These are phyloP conservation scores for Lampris megalopsis DNA, from an alignment of 2,113 vertebrate genomes.

Conservation along the genomic window DNA sequence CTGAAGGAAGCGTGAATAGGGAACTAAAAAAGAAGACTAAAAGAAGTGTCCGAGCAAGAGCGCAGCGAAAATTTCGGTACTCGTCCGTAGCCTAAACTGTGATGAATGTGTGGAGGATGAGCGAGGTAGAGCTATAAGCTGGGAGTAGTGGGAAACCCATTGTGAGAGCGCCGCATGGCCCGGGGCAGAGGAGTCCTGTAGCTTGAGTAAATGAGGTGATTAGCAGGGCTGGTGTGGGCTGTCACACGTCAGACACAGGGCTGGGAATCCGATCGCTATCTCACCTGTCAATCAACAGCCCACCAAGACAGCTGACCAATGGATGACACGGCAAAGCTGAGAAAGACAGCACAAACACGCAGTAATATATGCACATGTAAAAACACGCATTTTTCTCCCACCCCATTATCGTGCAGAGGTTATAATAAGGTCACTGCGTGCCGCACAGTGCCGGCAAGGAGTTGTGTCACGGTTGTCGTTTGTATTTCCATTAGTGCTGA, in stretches of 20 bases:
- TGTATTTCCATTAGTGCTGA: too few relatives aligned
- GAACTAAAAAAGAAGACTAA: conserved; percentile 40
- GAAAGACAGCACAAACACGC: conserved; percentile 15
- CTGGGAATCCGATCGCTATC: conserved; percentile 67
- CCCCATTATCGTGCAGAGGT: background rate
- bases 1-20: background rate
- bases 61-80: background rate
- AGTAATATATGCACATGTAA: conserved; percentile 5
- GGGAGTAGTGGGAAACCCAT: background rate
- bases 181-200: conserved; percentile 62
- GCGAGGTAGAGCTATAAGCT: background rate
- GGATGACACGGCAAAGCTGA: conserved; percentile 59
- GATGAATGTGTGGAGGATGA: conserved; percentile 11
- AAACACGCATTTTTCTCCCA: background rate
- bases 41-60: conserved; percentile 16
- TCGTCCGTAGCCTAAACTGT: background rate
- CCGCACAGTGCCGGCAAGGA: too few relatives aligned
- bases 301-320: conserved; percentile 63
- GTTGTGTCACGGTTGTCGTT: too few relatives aligned
- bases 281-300: conserved; percentile 72
- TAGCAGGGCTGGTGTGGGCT: conserved; percentile 74
- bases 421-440: too few relatives aligned
- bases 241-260: conserved; percentile 69
- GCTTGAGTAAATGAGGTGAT: conserved; percentile 76
- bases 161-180: conserved; percentile 50